Conservation (phyloP, 2,888 invertebrate species). For the Cynaeus angustus region DNA sequence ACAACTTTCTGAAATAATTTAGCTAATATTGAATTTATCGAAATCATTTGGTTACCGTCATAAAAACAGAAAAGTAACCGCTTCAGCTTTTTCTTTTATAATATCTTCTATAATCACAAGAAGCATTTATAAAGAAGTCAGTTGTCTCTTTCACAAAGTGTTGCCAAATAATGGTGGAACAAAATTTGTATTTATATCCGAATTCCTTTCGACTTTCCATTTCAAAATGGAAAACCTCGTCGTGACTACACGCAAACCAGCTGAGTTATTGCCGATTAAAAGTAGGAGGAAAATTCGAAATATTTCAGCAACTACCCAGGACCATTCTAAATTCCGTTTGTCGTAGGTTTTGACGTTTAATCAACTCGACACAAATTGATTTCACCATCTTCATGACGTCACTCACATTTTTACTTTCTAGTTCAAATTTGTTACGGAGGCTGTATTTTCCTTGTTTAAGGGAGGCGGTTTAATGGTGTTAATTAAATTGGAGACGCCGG, state of each 20-base stretch:
- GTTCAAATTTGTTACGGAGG: no score
- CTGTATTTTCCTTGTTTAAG: not conserved
- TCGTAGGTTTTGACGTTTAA: constrained; percentile 14
- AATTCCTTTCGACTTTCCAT: constrained; percentile 23
- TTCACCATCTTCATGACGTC: not conserved
- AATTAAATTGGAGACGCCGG: constrained; percentile 17
- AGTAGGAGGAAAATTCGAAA: constrained; percentile 17
- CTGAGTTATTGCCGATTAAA: constrained; percentile 24
- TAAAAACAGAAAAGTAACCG: no score
- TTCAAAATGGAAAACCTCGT: constrained; percentile 18
- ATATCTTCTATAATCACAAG: no score
- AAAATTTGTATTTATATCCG: constrained; percentile 35
- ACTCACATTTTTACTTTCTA: not conserved
- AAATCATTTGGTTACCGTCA: no score
- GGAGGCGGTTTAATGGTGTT: constrained; percentile 6
- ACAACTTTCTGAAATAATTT: no score
- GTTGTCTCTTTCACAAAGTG: constrained; percentile 16
- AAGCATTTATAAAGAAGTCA: not conserved
- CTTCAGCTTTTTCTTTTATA: no score
- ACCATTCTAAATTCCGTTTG: constrained; percentile 16
- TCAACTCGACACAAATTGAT: not conserved
- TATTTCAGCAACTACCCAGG: constrained; percentile 16
- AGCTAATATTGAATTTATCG: no score
- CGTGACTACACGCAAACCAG: constrained; percentile 26
- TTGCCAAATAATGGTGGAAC: constrained; percentile 16